These are phyloP conservation scores for Aleadryas rufinucha DNA, from an alignment of 2,113 vertebrate genomes.

Conservation along the genomic window DNA sequence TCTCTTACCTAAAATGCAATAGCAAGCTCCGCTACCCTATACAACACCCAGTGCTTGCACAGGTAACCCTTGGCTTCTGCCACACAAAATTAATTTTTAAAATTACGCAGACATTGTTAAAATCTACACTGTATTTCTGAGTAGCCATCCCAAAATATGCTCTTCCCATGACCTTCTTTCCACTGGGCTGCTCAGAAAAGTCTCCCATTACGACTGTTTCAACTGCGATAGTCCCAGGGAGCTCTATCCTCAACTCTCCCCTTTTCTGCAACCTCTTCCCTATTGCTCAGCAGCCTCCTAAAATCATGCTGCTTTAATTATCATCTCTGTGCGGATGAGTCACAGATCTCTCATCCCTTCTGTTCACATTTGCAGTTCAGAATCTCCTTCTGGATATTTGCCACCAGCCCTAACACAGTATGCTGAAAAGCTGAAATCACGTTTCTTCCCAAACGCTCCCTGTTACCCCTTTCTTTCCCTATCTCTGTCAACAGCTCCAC, in stretches of 20 bases:
- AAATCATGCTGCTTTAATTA: slow-evolving; percentile 63
- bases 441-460: slow-evolving; percentile 5
- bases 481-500: slow-evolving; percentile 21
- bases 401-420: slow-evolving; percentile 10
- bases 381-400: slow-evolving; percentile 56
- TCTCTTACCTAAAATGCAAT: not conserved
- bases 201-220: not conserved
- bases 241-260: not conserved
- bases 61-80: not conserved
- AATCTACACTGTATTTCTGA: not conserved
- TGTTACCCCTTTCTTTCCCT: not conserved
- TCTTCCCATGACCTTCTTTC: not conserved
- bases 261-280: not conserved
- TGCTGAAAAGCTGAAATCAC: slow-evolving; percentile 21
- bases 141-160: not conserved
- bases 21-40: not conserved
- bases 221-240: not conserved
- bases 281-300: slow-evolving; percentile 36
- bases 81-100: not conserved
- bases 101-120: not conserved
- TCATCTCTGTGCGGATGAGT: slow-evolving; percentile 10
- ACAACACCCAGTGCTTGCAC: not conserved
- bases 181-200: not conserved
- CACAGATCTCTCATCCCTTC: slow-evolving; percentile 55
- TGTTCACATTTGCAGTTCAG: slow-evolving; percentile 35